Conservation (phyloP, 2,113 vertebrate species). For the Lanius collurio region DNA sequence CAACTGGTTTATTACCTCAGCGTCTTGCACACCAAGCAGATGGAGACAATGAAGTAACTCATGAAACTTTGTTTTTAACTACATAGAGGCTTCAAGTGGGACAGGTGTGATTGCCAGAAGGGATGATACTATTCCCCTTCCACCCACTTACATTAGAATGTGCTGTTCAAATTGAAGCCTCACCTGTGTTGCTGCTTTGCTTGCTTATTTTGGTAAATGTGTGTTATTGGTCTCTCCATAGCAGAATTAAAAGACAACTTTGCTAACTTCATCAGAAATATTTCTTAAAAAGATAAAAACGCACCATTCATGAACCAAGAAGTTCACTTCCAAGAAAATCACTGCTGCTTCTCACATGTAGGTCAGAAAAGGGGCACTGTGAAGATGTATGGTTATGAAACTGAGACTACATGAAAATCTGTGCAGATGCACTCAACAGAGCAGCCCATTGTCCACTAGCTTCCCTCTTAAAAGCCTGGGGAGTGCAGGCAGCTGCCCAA, state of each 20-base stretch:
- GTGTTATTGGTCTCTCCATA: not conserved
- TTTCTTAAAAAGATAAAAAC: not conserved
- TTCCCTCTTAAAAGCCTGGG: not conserved
- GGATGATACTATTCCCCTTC: not conserved
- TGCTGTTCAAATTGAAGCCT: not conserved
- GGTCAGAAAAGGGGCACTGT: slow-evolving; percentile 2
- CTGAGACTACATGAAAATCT: not conserved
- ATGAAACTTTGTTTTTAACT: not conserved
- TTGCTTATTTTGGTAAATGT: not conserved
- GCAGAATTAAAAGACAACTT: not conserved
- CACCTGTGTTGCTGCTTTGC: not conserved
- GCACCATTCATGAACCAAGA: not conserved
- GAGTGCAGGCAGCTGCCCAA: not conserved
- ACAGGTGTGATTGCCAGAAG: not conserved
- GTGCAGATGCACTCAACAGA: not conserved
- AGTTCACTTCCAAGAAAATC: not conserved
- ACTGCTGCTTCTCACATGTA: not conserved
- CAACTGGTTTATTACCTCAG: not conserved
- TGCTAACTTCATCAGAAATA: not conserved
- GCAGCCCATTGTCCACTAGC: not conserved
- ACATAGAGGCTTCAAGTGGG: not conserved
- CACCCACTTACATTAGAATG: not conserved
- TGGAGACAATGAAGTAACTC: not conserved
- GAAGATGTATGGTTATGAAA: not conserved
- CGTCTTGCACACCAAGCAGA: not conserved